These are phyloP conservation scores for Micoletzkya japonica DNA, from an alignment of 2,888 invertebrate genomes.

Conservation along the genomic window DNA sequence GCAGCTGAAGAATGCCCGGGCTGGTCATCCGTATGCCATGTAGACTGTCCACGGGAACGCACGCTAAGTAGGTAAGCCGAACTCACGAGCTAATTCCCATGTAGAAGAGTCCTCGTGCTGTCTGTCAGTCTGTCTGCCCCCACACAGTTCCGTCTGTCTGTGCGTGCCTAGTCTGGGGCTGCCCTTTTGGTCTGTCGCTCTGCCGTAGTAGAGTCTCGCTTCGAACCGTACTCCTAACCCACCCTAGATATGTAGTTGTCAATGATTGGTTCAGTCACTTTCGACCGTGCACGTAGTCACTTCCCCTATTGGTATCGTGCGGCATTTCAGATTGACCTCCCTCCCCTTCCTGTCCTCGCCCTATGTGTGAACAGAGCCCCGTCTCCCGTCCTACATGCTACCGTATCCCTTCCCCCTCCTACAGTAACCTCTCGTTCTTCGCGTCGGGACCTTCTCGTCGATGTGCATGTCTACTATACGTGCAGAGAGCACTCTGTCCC, in stretches of 20 bases:
- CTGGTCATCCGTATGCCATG: conserved; percentile 14
- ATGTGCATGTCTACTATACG: too few relatives aligned
- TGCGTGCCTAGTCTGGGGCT: background rate
- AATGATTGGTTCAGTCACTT: too few relatives aligned
- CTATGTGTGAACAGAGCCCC: conserved; percentile 3
- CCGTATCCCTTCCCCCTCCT: conserved; percentile 4
- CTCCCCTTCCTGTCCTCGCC: conserved; percentile 7
- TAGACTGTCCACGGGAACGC: background rate
- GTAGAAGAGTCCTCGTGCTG: background rate
- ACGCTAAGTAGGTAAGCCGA: background rate
- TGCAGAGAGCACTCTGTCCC: too few relatives aligned
- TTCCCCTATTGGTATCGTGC: background rate
- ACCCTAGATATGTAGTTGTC: too few relatives aligned
- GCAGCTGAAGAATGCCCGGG: conserved; percentile 23
- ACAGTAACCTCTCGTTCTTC: too few relatives aligned
- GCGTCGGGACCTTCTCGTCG: too few relatives aligned
- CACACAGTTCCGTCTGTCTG: background rate
- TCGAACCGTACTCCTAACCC: too few relatives aligned
- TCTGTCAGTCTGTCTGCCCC: background rate
- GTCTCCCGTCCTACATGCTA: background rate
- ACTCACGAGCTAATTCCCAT: background rate
- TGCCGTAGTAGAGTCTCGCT: too few relatives aligned
- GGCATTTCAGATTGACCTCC: background rate
- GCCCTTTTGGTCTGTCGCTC: conserved; percentile 5
- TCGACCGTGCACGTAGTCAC: background rate